Conservation (phyloP, 2,113 vertebrate species). For the Callospermophilus lateralis region DNA sequence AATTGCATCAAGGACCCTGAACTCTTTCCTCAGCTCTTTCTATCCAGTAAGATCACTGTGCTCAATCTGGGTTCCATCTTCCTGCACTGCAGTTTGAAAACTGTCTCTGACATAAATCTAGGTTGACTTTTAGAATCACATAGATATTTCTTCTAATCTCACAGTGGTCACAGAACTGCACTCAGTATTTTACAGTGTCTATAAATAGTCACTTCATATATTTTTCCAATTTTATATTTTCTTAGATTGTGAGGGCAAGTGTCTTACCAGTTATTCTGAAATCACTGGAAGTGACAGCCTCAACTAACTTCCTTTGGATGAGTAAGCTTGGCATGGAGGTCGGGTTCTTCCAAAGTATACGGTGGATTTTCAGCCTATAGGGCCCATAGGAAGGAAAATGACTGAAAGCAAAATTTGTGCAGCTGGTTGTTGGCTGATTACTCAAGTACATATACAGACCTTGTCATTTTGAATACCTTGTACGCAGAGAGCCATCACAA, state of each 20-base stretch:
- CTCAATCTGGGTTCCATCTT: no score
- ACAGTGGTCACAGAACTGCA: not conserved
- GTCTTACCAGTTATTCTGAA: not conserved
- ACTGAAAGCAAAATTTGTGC: rapidly evolving
- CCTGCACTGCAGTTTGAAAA: not conserved
- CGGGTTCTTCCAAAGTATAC: not conserved
- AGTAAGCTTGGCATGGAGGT: not conserved
- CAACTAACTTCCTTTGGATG: not conserved
- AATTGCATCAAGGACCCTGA: no score
- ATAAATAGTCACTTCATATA: not conserved
- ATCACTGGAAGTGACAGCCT: not conserved
- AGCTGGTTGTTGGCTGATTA: not conserved
- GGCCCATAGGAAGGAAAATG: not conserved
- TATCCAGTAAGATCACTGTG: not conserved
- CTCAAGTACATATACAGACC: not conserved
- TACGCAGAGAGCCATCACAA: no score
- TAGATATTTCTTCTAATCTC: not conserved
- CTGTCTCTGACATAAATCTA: not conserved
- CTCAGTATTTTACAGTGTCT: not conserved
- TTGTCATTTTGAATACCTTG: not conserved
- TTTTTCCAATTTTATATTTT: not conserved
- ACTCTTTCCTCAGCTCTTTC: no score
- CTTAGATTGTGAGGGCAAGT: not conserved
- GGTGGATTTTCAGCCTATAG: not conserved
- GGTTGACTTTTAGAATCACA: not conserved